phyloP scores from a whole-genome alignment of 2,113 vertebrate genomes.

The Aviceda subcristata region DNA sequence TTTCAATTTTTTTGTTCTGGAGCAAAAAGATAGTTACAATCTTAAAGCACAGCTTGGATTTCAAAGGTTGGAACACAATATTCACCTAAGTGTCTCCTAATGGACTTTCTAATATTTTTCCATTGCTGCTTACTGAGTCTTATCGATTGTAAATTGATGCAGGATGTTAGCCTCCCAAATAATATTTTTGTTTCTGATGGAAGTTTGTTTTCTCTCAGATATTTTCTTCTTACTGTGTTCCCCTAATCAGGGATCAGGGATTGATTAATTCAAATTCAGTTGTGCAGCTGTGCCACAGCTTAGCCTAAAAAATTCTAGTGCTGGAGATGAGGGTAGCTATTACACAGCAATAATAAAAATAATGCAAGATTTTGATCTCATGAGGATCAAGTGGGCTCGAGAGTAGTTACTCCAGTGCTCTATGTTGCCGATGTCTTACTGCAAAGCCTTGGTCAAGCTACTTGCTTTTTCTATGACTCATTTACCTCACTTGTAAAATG shows the following conservation, averaged over 20 bases:
- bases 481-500: constrained; percentile 38
- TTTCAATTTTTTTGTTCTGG: constrained; percentile 56
- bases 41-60: constrained; percentile 60
- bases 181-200: constrained; percentile 10
- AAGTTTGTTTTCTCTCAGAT: constrained; percentile 17
- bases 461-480: constrained; percentile 51
- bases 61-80: constrained; percentile 71
- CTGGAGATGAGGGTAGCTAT: not conserved
- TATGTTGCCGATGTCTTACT: not conserved
- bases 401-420: not conserved
- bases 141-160: constrained; percentile 27
- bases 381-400: not conserved
- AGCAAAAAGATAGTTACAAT: constrained; percentile 68
- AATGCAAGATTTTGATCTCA: not conserved
- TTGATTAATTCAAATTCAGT: not conserved
- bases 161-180: constrained; percentile 25
- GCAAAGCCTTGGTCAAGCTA: constrained; percentile 41
- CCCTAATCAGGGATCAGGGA: not conserved
- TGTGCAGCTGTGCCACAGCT: not conserved
- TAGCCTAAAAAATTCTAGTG: not conserved
- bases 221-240: not conserved
- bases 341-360: not conserved
- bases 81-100: constrained; percentile 44
- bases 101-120: constrained; percentile 46
- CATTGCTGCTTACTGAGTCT: not conserved